Evolutionary conservation across 2,888 invertebrate species (phyloP), one percentile per base, ranked within the genome.

Genomic region (Hedya salicella): DNA sequence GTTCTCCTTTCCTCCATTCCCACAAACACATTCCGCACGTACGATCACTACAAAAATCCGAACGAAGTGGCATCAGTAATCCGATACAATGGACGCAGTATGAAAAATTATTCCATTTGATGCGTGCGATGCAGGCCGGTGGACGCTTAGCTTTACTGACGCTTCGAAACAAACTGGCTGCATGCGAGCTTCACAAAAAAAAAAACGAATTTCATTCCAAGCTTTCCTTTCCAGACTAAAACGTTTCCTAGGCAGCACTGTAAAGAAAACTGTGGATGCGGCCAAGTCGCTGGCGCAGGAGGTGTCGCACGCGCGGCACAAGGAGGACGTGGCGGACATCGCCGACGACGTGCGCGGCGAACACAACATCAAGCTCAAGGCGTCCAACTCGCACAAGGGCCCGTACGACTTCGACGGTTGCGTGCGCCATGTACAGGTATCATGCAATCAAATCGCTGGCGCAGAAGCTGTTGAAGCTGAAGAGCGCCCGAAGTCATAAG

Each of bases 301-400:
- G 78, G 96, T 97, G 13, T 96, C 97, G 0, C 97, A 97, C 83
- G 96, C 96, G n/a, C 89, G 97, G 0, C 97, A 97, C 76, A 96
- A 96, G 75, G 97, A 97, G 77, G 97, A 97, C 80, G 95, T 96
- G 1, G 95, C 96, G 53, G 97, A 97, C 77, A 96, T 97, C 50
- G 95, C 95, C 0, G 97, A 97, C 80, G 96, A 96, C 69, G 96
- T 96, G 62, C 93, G 95, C 83, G 95, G 95, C 0, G 97, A 97
- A 71, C 95, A 95, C 73, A 95, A 95, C 79, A 96, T 96, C 73
- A 97, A 98, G 91, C 94, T 98, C 62, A 98, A 99, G 87, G 98
- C 98, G 0, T 97, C 98, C 0, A 97, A 97, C 79, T 97, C 97
- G 66, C 98, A 99, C 85, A 99, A 99, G 83, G 99, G 99, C 0